phyloP scores from a whole-genome alignment of 1,140 invertebrate species.

The Atta texana region DNA sequence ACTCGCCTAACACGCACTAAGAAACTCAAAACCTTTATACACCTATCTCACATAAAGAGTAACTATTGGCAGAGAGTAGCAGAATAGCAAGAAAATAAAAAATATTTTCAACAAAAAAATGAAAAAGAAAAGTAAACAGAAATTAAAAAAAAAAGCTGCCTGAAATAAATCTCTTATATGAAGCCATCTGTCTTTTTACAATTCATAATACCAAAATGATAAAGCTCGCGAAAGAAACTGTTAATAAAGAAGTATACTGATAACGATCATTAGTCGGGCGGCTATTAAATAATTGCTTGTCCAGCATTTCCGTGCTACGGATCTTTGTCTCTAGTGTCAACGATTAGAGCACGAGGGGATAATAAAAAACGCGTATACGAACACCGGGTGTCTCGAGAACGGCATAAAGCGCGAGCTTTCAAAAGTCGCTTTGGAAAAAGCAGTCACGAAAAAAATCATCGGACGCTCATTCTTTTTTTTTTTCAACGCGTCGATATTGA shows the following conservation, averaged over 20 bases:
- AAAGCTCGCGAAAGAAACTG: constrained; percentile 17
- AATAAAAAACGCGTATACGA: constrained; percentile 9
- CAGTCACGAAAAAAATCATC: constrained; percentile 38
- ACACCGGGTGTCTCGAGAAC: not conserved
- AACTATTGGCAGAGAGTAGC: constrained; percentile 29
- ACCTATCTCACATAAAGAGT: constrained; percentile 29
- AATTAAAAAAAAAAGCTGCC: constrained; percentile 55
- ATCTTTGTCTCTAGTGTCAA: not conserved
- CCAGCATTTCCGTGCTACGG: constrained; percentile 14
- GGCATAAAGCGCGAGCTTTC: not conserved
- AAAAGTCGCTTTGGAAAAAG: constrained; percentile 51
- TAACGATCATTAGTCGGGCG: constrained; percentile 48
- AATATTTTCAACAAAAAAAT: constrained; percentile 56
- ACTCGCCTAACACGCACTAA: constrained; percentile 34
- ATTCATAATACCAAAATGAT: not conserved
- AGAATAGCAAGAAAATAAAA: constrained; percentile 63
- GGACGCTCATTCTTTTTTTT: constrained; percentile 12
- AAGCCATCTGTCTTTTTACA: not conserved
- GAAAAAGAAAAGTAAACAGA: constrained; percentile 64
- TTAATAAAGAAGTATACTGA: constrained; percentile 41
- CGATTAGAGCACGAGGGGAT: constrained; percentile 6
- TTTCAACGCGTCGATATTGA: constrained; percentile 40
- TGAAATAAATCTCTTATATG: constrained; percentile 29
- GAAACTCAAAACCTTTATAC: constrained; percentile 59
- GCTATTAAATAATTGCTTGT: constrained; percentile 16